Evolutionary conservation across 2,888 invertebrate genomes (phyloP), one percentile per base, ranked within the genome.

Genomic region (Diarsia dahlii): DNA sequence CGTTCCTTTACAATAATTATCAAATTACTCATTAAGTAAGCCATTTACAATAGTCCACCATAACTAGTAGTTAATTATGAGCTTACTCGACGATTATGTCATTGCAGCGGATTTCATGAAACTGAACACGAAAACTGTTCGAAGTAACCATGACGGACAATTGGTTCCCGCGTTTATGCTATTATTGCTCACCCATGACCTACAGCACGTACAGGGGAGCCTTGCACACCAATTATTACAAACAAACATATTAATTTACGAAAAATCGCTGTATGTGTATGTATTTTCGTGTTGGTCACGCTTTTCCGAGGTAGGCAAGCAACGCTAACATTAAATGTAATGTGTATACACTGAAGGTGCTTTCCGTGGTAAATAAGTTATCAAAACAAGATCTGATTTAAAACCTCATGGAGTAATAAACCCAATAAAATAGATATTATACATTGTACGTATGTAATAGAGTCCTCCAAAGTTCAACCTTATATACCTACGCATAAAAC

Each of bases 131-230:
- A 85, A 84, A 86, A 82, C 80, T 77, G 73, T 78, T 82, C 81
- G 87, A 88, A 89, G 88, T 85, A 90, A 88, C 92, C 88, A 68
- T 89, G 87, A 84, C 84, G 91, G 89, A 90, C 87, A 88, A 92
- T 93, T 92, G 91, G 93, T 93, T 93, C 91, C 91, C 89, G 90
- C 88, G 88, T 91, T 92, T 91, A 91, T 87, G 85, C 78, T 87
- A 84, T 91, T 89, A 91, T 72, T 89, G 85, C 88, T 90, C 88
- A 92, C 81, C 94, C 94, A 89, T 95, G 95, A 94, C 94, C 94
- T 90, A 91, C 89, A 90, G 82, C 79, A 56, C 60, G 71, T 78
- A 74, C 79, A 73, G 74, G 73, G 74, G 72, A 88, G 82, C 92
- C 92, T 94, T 92, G 92, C 88, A 87, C 84, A 89, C 81, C 89